Evolutionary conservation across 2,888 invertebrate species (phyloP).

Genomic region (Deilephila porcellus): DNA sequence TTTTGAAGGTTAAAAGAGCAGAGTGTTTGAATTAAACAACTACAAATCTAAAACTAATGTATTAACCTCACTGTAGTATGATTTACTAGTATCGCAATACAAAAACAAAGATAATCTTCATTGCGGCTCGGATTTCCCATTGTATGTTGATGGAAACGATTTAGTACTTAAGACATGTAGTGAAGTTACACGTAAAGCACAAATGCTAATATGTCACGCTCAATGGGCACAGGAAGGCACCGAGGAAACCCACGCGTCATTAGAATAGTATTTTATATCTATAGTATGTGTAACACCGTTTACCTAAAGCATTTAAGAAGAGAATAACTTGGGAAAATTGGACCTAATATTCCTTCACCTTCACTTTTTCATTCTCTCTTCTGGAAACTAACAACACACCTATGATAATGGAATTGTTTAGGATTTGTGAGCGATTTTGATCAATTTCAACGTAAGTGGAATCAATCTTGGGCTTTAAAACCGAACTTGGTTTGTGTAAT

Average conservation of each 20-base stretch:
- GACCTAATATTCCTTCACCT: neutral
- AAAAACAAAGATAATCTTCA: slow-evolving; percentile 8
- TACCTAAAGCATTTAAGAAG: neutral
- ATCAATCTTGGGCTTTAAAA: neutral
- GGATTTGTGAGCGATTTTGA: no score
- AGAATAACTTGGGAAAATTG: neutral
- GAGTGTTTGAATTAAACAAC: no score
- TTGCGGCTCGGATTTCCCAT: slow-evolving; percentile 7
- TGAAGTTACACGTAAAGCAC: slow-evolving; percentile 11
- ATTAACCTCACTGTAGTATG: neutral
- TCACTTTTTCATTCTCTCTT: no score
- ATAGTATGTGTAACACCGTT: neutral
- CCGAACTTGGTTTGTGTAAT: neutral
- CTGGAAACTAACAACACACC: no score
- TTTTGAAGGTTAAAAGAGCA: no score
- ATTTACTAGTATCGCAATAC: neutral
- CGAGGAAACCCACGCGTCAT: slow-evolving; percentile 19
- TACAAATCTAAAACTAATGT: no score
- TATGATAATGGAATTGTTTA: no score
- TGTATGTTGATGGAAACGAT: slow-evolving; percentile 20
- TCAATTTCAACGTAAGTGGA: no score
- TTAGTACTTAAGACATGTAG: neutral
- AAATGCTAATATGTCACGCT: slow-evolving; percentile 2
- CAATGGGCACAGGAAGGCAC: neutral
- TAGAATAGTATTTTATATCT: neutral